Percentiles rank a stretch among this genome's conserved stretches.
Evolutionary conservation across 2,888 invertebrate species (phyloP).

Genomic region (Luperina testacea): DNA sequence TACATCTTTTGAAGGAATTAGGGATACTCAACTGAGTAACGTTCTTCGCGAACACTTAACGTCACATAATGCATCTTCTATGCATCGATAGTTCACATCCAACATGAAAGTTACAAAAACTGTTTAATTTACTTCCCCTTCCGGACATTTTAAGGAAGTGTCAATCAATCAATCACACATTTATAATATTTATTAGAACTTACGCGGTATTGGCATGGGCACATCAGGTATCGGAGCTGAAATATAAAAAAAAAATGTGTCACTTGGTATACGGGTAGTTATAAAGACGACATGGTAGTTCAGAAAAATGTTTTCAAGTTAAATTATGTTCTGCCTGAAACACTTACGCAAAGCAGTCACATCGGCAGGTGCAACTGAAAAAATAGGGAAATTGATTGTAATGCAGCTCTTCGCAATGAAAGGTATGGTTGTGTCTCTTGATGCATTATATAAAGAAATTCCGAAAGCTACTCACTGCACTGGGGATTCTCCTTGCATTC

Average conservation of each 20-base stretch:
- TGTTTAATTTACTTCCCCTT: constrained; percentile 16
- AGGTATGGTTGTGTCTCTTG: background rate
- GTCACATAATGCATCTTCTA: constrained; percentile 55
- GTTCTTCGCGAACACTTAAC: constrained; percentile 48
- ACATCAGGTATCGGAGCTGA: constrained; percentile 65
- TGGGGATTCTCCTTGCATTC: constrained; percentile 77
- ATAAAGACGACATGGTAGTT: background rate
- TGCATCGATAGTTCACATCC: constrained; percentile 41
- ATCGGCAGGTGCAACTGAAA: constrained; percentile 67
- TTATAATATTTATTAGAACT: constrained; percentile 47
- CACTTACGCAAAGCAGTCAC: constrained; percentile 68
- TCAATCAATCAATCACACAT: constrained; percentile 1
- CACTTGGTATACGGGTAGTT: background rate
- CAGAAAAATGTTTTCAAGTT: background rate
- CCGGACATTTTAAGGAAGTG: background rate
- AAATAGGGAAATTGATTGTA: background rate
- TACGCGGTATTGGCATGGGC: constrained; percentile 65
- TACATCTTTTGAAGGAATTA: constrained; percentile 20
- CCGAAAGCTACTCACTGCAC: constrained; percentile 74
- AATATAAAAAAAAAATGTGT: constrained; percentile 45
- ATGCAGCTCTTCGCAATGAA: background rate
- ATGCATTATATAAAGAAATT: background rate
- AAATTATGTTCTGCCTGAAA: background rate
- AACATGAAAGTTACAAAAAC: constrained; percentile 52
- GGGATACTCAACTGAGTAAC: constrained; percentile 60